These are phyloP conservation scores for Heliconius ismenius DNA, from an alignment of 2,888 invertebrate species.

Conservation along the genomic window DNA sequence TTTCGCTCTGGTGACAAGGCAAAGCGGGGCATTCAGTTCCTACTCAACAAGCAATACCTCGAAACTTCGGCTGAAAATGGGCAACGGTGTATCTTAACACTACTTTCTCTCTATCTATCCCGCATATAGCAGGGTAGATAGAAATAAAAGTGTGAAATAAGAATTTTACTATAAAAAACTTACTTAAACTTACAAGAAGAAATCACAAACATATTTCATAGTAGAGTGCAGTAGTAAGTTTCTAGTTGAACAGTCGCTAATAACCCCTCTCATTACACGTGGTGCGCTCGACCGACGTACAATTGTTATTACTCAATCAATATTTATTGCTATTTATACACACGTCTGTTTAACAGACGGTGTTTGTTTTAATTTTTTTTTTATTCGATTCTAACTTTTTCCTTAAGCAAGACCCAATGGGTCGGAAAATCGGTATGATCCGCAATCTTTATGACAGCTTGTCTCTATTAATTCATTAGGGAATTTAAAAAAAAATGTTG, in stretches of 20 bases:
- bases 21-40: too few relatives aligned
- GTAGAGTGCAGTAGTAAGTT: background rate
- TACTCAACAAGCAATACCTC: too few relatives aligned
- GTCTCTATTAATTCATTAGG: background rate
- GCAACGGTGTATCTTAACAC: too few relatives aligned
- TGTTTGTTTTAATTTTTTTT: constrained; percentile 50
- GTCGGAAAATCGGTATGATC: constrained; percentile 53
- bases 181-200: background rate
- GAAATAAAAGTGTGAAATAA: too few relatives aligned
- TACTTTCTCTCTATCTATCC: too few relatives aligned
- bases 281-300: background rate
- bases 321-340: constrained; percentile 50
- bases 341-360: constrained; percentile 52
- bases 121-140: too few relatives aligned
- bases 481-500: background rate
- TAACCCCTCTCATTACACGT: background rate
- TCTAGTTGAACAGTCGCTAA: constrained; percentile 15
- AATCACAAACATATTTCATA: background rate
- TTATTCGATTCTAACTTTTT: constrained; percentile 50
- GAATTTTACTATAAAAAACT: too few relatives aligned
- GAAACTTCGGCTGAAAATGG: too few relatives aligned
- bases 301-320: constrained; percentile 25
- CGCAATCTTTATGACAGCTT: constrained; percentile 16
- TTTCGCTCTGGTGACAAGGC: too few relatives aligned
- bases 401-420: constrained; percentile 51